These are phyloP conservation scores for Serrognathus titanus DNA, from an alignment of 2,888 invertebrate species.

Conservation along the genomic window DNA sequence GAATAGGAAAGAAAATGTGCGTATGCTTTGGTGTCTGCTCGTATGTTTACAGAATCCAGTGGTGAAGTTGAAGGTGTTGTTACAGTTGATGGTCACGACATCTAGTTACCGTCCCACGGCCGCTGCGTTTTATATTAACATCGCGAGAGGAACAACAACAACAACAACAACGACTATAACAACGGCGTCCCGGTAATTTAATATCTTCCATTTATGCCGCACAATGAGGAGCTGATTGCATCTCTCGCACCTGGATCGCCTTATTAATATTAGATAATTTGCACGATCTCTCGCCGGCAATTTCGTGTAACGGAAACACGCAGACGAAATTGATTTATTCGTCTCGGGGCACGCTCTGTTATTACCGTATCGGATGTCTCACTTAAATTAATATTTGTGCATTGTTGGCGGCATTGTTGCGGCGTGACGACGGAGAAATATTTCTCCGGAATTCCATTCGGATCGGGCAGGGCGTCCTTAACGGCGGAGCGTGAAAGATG, in stretches of 20 bases:
- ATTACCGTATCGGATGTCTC: too few species aligned
- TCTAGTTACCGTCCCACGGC: conserved; percentile 20
- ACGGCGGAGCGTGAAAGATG: too few species aligned
- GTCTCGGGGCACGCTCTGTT: too few species aligned
- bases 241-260: conserved; percentile 21
- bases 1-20: conserved; percentile 6
- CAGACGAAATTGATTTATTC: too few species aligned
- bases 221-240: conserved; percentile 22
- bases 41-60: conserved; percentile 15
- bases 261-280: conserved; percentile 19
- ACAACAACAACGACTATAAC: too few species aligned
- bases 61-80: conserved; percentile 16
- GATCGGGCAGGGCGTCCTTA: too few species aligned
- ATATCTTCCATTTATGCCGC: conserved; percentile 20
- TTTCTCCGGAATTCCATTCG: too few species aligned
- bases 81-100: conserved; percentile 21
- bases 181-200: conserved; percentile 16
- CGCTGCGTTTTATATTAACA: conserved; percentile 13
- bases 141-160: conserved; percentile 4
- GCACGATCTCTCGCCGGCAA: conserved; percentile 1
- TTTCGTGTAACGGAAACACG: background rate
- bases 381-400: too few species aligned
- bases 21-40: conserved; percentile 12
- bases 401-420: too few species aligned
- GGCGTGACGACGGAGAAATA: too few species aligned